A percentile compares a stretch with the other conserved stretches of the same genome.
Evolutionary conservation across 2,888 invertebrate genomes (phyloP).

Genomic region (Agriotes lineatus): DNA sequence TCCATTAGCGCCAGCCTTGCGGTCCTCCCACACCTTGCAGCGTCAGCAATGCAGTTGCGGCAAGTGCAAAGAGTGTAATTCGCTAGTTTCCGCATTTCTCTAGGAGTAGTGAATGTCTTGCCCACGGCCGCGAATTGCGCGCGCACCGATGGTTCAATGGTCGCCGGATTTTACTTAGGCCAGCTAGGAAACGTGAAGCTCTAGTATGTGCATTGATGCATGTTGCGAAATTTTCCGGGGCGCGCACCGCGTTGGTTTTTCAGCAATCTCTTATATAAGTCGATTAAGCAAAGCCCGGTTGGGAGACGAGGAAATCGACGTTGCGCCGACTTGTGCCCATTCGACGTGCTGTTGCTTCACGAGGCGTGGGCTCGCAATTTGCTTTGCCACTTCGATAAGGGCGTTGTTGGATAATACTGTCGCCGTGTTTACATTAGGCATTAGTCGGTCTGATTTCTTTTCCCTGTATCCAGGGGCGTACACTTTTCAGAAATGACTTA

Average conservation of each 20-base stretch:
- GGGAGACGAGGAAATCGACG: constrained; percentile 30
- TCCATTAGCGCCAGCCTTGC: constrained; percentile 46
- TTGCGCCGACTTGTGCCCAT: constrained; percentile 23
- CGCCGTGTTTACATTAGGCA: constrained; percentile 1
- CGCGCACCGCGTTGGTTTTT: constrained; percentile 17
- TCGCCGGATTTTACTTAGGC: constrained; percentile 12
- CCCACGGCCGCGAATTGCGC: constrained; percentile 26
- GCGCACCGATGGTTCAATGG: constrained; percentile 34
- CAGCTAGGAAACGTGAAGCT: constrained; percentile 7
- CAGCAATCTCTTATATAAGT: constrained; percentile 37
- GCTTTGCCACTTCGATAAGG: constrained; percentile 24
- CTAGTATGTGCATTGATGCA: constrained; percentile 31
- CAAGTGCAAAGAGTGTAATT: constrained; percentile 46
- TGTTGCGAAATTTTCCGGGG: constrained; percentile 35
- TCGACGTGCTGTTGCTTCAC: constrained; percentile 24
- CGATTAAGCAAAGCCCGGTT: constrained; percentile 29
- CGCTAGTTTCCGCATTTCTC: constrained; percentile 54
- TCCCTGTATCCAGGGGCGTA: not conserved
- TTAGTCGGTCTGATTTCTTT: not conserved
- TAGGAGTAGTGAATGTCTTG: constrained; percentile 48
- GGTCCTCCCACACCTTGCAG: constrained; percentile 47
- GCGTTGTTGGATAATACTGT: constrained; percentile 21
- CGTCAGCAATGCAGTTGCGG: constrained; percentile 45
- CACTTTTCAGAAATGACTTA: too few relatives aligned
- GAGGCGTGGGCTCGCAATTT: constrained; percentile 13